Evolutionary conservation across 2,797 vertebrate species (phyloP), one percentile per base, ranked within the genome.

Genomic region (Intellagama lesueurii): DNA sequence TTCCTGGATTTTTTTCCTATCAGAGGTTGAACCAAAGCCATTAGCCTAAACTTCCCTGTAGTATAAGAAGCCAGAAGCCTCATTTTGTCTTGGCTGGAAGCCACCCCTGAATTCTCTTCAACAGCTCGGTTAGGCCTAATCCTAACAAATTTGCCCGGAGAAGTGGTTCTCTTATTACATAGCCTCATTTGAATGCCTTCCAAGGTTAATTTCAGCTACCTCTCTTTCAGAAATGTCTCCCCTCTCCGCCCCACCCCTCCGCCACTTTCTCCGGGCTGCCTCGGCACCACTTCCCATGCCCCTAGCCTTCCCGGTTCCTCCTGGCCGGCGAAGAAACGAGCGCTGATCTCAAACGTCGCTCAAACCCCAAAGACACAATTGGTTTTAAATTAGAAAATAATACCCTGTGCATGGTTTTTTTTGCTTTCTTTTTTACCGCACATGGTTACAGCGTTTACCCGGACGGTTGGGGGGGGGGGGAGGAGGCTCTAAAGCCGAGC

Each of bases 51-150:
- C 94, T 96, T 92, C 93, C 92, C 95, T 68, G 88, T 91, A 95
- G 94, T 87, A 91, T 0, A 92, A 89, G 89, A 94, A 95, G 95
- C 96, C 94, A 96, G 95, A 88, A 96, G 95, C 93, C 95, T 95
- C 94, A 95, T 96, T 96, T 95, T 35, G 12, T 35, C 90, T 95
- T 96, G 96, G 95, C 96, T 90, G 89, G 0, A 81, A 95, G 96
- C 96, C 96, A 96, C 81, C 0, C 60, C 86, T 35, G 60, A 95
- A 95, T 95, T 95, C 94, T 95, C 96, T 91, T 95, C 95, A 94
- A 96, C 96, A 96, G 95, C 95, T 96, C 95, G 93, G 88, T 95
- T 94, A 95, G 96, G 93, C 96, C 96, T 96, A 96, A 96, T 96
- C 95, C 95, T 95, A 96, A 96, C 95, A 96, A 96, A 96, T 96